Conservation (phyloP, 2,797 vertebrate species). For the Chelon auratus region DNA sequence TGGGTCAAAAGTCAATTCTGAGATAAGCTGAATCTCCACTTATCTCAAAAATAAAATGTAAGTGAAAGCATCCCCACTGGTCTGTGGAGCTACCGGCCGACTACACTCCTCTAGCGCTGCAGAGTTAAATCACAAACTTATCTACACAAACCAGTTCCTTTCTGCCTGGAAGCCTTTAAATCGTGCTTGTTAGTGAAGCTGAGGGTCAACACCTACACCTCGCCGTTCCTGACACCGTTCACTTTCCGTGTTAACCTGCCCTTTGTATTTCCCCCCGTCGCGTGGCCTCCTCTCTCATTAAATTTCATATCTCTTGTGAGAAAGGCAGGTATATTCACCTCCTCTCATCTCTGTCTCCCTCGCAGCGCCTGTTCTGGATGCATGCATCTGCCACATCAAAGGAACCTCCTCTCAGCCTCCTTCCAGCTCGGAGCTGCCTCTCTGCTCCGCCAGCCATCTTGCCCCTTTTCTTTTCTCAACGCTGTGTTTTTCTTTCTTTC, state of each 20-base stretch:
- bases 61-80: too few species aligned
- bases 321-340: slow-evolving; percentile 42
- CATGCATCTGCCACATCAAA: slow-evolving; percentile 68
- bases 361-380: slow-evolving; percentile 32
- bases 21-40: too few species aligned
- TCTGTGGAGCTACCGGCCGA: too few species aligned
- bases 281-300: slow-evolving; percentile 29
- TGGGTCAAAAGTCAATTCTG: too few species aligned
- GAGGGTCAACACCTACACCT: slow-evolving; percentile 6
- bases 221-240: not conserved
- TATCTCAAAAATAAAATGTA: too few species aligned
- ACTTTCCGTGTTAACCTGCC: not conserved
- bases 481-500: slow-evolving; percentile 31
- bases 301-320: slow-evolving; percentile 9
- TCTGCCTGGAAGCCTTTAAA: not conserved
- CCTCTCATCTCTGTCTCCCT: not conserved
- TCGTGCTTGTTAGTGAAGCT: slow-evolving; percentile 5
- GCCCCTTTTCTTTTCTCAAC: slow-evolving; percentile 19
- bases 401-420: slow-evolving; percentile 42
- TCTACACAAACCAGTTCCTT: not conserved
- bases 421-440: slow-evolving; percentile 33
- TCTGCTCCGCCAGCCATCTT: slow-evolving; percentile 27
- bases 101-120: not conserved
- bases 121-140: slow-evolving; percentile 2
- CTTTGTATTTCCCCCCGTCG: not conserved